These are phyloP conservation scores for Sus cebifrons DNA, from an alignment of 2,797 vertebrate genomes.

Conservation along the genomic window DNA sequence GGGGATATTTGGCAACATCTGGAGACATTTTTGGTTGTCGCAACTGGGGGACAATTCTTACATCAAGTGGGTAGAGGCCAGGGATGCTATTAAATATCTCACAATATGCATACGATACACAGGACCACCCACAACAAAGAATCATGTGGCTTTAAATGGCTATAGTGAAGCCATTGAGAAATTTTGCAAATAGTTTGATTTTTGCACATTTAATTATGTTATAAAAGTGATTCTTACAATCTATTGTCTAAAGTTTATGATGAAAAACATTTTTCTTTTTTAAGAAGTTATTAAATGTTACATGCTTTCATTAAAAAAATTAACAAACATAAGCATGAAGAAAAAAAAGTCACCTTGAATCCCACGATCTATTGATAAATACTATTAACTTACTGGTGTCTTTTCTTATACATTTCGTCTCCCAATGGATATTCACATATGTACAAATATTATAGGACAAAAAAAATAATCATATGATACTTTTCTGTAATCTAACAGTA, in stretches of 20 bases:
- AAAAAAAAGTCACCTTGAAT: conserved; percentile 8
- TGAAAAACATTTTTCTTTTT: background rate
- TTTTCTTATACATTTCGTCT: background rate
- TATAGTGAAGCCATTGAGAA: background rate
- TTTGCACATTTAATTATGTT: background rate
- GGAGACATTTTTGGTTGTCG: background rate
- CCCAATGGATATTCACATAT: background rate
- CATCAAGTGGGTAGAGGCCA: background rate
- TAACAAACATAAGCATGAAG: background rate
- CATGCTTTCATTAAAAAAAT: background rate
- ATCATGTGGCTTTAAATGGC: background rate
- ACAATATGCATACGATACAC: background rate
- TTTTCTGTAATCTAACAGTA: background rate
- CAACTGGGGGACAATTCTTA: no score
- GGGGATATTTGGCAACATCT: background rate
- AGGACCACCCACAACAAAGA: background rate
- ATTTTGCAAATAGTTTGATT: background rate
- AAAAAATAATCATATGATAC: background rate
- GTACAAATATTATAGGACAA: background rate
- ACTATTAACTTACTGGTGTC: background rate
- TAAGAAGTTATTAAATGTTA: conserved; percentile 30
- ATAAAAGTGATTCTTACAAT: background rate
- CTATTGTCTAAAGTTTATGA: background rate
- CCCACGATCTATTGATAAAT: background rate
- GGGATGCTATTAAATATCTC: background rate